A percentile compares a stretch with the other conserved stretches of the same genome.
Conservation (phyloP, 1,140 invertebrate species). For the Nasonia giraulti region DNA sequence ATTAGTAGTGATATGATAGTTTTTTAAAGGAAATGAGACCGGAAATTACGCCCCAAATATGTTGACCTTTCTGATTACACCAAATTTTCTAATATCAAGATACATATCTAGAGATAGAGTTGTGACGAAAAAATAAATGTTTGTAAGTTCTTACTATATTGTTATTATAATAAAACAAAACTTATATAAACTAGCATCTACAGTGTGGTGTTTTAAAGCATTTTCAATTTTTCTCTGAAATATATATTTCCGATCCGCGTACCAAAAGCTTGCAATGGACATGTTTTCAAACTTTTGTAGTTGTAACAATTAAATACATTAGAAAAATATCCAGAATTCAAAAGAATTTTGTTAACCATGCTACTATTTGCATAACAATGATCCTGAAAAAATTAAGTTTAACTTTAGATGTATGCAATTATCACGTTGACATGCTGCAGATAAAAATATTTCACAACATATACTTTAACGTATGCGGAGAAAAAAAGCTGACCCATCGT, state of each 20-base stretch:
- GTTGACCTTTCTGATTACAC: too few relatives aligned
- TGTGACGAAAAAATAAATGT: too few relatives aligned
- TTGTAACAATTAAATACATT: not conserved
- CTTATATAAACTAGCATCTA: too few relatives aligned
- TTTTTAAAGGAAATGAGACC: too few relatives aligned
- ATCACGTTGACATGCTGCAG: not conserved
- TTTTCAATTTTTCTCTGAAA: too few relatives aligned
- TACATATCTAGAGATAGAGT: too few relatives aligned
- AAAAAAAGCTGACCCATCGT: not conserved
- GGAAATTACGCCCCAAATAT: too few relatives aligned
- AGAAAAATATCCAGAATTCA: conserved; percentile 12
- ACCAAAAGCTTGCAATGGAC: not conserved
- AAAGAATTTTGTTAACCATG: not conserved
- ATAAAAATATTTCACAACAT: not conserved
- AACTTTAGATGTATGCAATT: not conserved
- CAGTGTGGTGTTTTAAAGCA: too few relatives aligned
- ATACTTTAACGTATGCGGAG: conserved; percentile 16
- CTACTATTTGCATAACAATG: not conserved
- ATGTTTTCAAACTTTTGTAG: not conserved
- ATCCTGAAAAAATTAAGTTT: not conserved
- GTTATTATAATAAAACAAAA: too few relatives aligned
- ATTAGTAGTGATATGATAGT: too few relatives aligned
- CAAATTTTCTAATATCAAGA: too few relatives aligned
- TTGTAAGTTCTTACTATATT: too few relatives aligned
- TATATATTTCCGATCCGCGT: not conserved